Conservation (phyloP, 2,888 invertebrate genomes). For the Tinea trinotella region DNA sequence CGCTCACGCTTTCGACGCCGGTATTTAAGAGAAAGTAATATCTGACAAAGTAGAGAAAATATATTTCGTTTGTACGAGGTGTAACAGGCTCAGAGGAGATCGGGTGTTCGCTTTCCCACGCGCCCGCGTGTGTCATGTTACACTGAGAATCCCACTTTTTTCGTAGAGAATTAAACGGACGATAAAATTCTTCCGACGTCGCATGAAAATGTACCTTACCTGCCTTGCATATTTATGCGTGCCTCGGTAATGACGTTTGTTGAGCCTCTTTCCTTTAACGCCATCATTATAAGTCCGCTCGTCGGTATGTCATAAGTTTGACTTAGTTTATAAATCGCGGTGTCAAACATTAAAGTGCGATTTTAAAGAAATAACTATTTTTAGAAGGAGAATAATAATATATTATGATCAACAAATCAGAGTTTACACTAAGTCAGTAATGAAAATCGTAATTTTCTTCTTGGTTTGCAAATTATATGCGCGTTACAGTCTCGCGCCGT, state of each 20-base stretch:
- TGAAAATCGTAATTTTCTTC: background rate
- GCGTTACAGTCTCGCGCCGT: slow-evolving; percentile 33
- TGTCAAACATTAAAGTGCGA: background rate
- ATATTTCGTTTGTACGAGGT: slow-evolving; percentile 64
- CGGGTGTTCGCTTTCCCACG: slow-evolving; percentile 62
- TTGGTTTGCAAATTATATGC: slow-evolving; percentile 34
- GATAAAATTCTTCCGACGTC: slow-evolving; percentile 72
- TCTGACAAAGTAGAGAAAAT: slow-evolving; percentile 57
- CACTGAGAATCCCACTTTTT: slow-evolving; percentile 62
- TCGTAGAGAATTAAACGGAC: slow-evolving; percentile 68
- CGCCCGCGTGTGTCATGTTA: slow-evolving; percentile 58
- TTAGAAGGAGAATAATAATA: no score
- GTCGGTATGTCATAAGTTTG: background rate
- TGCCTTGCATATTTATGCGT: slow-evolving; percentile 72
- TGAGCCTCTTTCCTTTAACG: slow-evolving; percentile 46
- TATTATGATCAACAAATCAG: background rate
- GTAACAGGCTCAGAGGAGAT: slow-evolving; percentile 37
- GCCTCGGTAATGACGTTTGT: slow-evolving; percentile 68
- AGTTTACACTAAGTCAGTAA: background rate
- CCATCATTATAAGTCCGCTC: slow-evolving; percentile 46
- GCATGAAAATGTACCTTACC: slow-evolving; percentile 72
- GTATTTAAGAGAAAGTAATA: slow-evolving; percentile 63
- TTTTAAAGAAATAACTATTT: background rate
- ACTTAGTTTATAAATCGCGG: background rate
- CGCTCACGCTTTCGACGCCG: slow-evolving; percentile 43